Base-by-base conservation (phyloP, 2,888 invertebrate genomes). In the Osmoderma eremita region DNA sequence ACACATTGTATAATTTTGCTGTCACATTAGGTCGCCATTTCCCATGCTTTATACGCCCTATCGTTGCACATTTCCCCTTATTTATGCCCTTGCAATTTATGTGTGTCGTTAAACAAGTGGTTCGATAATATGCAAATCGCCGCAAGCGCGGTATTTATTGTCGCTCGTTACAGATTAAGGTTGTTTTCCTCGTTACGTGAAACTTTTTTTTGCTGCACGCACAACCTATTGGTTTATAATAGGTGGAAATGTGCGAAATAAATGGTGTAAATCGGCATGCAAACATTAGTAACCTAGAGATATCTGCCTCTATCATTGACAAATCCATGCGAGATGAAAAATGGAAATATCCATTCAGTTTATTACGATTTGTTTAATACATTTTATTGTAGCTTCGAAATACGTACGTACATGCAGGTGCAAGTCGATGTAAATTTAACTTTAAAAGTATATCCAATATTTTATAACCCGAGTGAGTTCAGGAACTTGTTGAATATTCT, bases 401-500 rank as follows among this genome's bases (percentile, higher is more conserved):
- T n/a, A n/a, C n/a, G n/a, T n/a, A n/a, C 24, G 24, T 6, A 30
- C 6, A 30, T 30, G n/a, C n/a, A 30, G 5, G 30, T 30, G 10
- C 30, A 30, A 30, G 30, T 30, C 45, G 2, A 15, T 15, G 13
- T 36, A 30, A 51, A 51, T 51, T 51, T 30, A 15, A 30, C 50
- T 51, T 13, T 50, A 50, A 30, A 15, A 51, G 45, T 61, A 45
- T 45, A 30, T 12, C 45, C 45, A 61, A 61, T 61, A 61, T 61
- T 61, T 61, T 61, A 36, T 61, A 48, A 58, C 22, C 24, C 45
- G 39, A 18, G 13, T 13, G 41, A 56, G 56, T 56, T 56, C 42
- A 6, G 42, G 42, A 56, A 56, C 56, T 56, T 56, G 56, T 56
- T 56, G 58, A 45, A 61, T 61, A 61, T 61, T 61, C 58, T 61